Evolutionary conservation across 2,888 invertebrate species (phyloP).

Genomic region (Congeria kusceri): DNA sequence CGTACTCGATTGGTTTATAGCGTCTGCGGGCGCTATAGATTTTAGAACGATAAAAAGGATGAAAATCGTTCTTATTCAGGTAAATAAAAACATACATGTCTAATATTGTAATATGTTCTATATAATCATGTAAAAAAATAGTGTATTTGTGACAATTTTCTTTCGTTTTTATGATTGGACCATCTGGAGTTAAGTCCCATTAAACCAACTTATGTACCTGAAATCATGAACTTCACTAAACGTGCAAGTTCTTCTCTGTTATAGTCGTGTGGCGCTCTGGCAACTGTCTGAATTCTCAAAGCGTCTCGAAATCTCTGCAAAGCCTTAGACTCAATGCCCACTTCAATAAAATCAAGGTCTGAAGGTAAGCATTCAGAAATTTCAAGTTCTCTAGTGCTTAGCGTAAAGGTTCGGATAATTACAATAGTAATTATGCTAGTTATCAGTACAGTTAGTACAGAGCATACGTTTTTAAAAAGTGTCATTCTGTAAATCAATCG

Average conservation of each 20-base stretch:
- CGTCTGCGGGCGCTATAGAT: too few species aligned
- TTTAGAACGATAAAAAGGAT: too few species aligned
- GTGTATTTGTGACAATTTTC: too few species aligned
- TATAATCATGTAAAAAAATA: too few species aligned
- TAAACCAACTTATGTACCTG: constrained; percentile 55
- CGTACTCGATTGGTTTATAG: too few species aligned
- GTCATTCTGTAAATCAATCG: constrained; percentile 9
- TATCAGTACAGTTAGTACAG: constrained; percentile 11
- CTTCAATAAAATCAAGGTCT: constrained; percentile 75
- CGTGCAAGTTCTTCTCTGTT: constrained; percentile 67
- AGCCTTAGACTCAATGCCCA: constrained; percentile 59
- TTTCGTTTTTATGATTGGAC: too few species aligned
- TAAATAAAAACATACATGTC: too few species aligned
- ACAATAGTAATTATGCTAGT: constrained; percentile 54
- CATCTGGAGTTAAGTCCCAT: too few species aligned
- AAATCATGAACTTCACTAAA: constrained; percentile 67
- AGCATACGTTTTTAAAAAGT: constrained; percentile 13
- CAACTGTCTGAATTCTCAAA: constrained; percentile 72
- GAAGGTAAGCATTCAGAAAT: constrained; percentile 66
- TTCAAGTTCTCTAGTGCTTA: constrained; percentile 62
- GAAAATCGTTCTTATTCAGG: too few species aligned
- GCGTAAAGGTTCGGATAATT: constrained; percentile 68
- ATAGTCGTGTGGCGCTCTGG: constrained; percentile 64
- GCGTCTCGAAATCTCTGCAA: constrained; percentile 70
- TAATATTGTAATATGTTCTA: too few species aligned